Percentiles rank a stretch among this genome's conserved stretches.
These are phyloP conservation scores for Octonoba sinensis DNA, from an alignment of 2,888 invertebrate species.

Conservation along the genomic window DNA sequence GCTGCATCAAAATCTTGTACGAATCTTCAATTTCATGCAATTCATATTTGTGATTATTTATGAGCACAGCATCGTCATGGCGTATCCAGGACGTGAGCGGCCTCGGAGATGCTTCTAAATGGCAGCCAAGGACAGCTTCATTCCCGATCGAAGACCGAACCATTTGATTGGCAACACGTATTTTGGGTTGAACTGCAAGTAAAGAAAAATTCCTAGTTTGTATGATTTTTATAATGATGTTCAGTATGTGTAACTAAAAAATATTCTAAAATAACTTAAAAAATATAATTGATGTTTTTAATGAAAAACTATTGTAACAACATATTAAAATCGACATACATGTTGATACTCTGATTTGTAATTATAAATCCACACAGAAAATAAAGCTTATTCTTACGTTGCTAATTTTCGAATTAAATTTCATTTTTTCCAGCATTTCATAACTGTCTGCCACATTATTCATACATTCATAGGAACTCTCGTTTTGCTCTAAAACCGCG, in stretches of 20 bases:
- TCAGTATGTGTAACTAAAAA: background rate
- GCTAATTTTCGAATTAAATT: too few species aligned
- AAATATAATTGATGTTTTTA: too few species aligned
- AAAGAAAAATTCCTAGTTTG: background rate
- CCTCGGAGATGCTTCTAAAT: constrained; percentile 65
- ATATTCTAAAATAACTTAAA: background rate
- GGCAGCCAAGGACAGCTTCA: constrained; percentile 65
- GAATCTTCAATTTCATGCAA: constrained; percentile 48
- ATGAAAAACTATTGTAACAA: too few species aligned
- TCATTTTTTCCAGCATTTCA: too few species aligned
- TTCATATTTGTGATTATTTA: constrained; percentile 54
- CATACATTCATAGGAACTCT: too few species aligned
- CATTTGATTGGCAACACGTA: constrained; percentile 65
- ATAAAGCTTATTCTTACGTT: too few species aligned
- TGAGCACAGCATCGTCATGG: constrained; percentile 59
- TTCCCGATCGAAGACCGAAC: constrained; percentile 62
- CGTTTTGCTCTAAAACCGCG: too few species aligned
- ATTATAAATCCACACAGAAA: too few species aligned
- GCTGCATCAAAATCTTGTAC: constrained; percentile 53
- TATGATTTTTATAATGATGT: background rate
- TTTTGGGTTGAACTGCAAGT: constrained; percentile 65
- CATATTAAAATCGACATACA: too few species aligned
- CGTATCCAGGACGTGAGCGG: constrained; percentile 66
- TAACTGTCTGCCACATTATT: too few species aligned
- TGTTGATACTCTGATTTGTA: too few species aligned